Percentiles rank a stretch among this genome's conserved stretches.
Evolutionary conservation across 2,113 vertebrate species (phyloP).

Genomic region (Dromiciops gliroides): DNA sequence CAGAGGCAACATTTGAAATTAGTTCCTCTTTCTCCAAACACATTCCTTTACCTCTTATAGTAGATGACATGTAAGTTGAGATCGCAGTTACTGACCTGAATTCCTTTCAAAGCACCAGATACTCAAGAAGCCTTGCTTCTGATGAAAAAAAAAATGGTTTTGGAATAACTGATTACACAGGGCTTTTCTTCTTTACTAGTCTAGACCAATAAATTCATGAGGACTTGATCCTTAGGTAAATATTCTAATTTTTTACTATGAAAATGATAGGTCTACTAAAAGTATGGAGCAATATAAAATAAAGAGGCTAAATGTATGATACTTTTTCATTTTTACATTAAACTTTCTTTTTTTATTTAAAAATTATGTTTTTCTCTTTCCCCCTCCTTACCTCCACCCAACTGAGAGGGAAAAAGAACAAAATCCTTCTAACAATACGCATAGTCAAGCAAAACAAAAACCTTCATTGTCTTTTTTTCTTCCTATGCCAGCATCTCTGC

Average conservation of each 20-base stretch:
- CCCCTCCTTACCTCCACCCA: background rate
- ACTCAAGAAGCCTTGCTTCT: background rate
- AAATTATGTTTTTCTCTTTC: background rate
- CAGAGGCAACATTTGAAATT: background rate
- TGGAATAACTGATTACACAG: slow-evolving; percentile 27
- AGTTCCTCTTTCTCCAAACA: background rate
- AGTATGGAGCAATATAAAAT: slow-evolving; percentile 28
- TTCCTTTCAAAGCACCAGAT: background rate
- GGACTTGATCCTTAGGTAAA: background rate
- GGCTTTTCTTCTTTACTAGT: background rate
- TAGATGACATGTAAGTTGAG: slow-evolving; percentile 21
- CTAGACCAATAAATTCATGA: slow-evolving; percentile 16
- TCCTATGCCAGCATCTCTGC: background rate
- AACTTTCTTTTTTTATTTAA: background rate
- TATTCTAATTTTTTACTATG: background rate
- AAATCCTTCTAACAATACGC: background rate
- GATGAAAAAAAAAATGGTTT: background rate
- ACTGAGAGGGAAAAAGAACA: background rate
- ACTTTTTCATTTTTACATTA: background rate
- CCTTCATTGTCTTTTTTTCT: background rate
- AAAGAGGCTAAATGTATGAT: background rate
- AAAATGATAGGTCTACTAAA: background rate
- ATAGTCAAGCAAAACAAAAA: background rate
- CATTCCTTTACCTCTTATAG: background rate
- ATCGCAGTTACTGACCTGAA: slow-evolving; percentile 16